These are phyloP conservation scores for Phoxinus dragarum DNA, from an alignment of 2,797 vertebrate species.

Conservation along the genomic window DNA sequence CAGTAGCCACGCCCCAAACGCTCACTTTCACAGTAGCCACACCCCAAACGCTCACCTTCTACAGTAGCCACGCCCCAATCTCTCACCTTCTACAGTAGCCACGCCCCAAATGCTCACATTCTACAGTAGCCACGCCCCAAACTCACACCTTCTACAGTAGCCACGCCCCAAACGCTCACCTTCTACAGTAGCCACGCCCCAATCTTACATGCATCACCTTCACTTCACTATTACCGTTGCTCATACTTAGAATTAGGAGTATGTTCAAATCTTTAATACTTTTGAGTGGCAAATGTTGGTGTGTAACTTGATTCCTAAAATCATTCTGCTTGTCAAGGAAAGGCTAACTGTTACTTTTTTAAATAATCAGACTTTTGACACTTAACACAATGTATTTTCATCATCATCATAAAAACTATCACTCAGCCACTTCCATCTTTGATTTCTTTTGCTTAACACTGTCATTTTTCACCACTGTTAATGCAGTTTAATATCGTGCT, in stretches of 20 bases:
- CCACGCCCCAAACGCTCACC: too few species aligned
- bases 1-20: too few species aligned
- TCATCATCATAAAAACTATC: constrained; percentile 5
- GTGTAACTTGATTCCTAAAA: neutral
- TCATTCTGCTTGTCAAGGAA: neutral
- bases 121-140: too few species aligned
- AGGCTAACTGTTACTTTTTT: neutral
- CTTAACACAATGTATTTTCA: neutral
- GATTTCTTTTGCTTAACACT: constrained; percentile 19
- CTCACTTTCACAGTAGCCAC: too few species aligned
- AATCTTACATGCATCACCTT: neutral
- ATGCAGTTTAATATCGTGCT: neutral
- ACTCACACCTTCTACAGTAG: too few species aligned
- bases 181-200: too few species aligned
- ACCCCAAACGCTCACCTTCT: too few species aligned
- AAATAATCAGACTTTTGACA: neutral
- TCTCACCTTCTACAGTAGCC: too few species aligned
- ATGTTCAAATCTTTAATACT: too few species aligned
- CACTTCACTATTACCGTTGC: neutral
- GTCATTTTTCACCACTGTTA: neutral
- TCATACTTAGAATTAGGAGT: neutral
- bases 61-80: too few species aligned
- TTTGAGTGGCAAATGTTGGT: neutral
- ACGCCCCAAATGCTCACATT: too few species aligned
- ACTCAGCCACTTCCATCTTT: neutral